Evolutionary conservation across 2,888 invertebrate genomes (phyloP), one percentile per base, ranked within the genome.

Genomic region (Coecobrya sp.): DNA sequence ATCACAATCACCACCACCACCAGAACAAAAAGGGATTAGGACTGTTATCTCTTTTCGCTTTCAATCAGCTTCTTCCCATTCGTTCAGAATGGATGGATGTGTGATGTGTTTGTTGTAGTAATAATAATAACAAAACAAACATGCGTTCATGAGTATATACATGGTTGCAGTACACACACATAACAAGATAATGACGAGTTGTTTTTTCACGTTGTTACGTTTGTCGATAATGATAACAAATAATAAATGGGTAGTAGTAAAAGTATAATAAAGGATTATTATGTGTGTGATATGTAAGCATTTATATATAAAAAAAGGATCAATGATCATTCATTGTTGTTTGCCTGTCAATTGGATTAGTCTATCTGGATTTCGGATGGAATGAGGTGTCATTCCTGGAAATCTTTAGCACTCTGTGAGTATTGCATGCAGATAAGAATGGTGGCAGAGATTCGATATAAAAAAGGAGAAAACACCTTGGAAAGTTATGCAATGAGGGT

Each of bases 341-440:
- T 76, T 52, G 13, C 55, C 27, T 85, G 62, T 79, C 87, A 87
- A 87, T 62, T 62, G 87, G 62, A 79, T 79, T 87, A 79, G 25
- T 62, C 4, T 62, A 36, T 55, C 55, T 19, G 22, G 4, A 4
- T 22, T 36, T 62, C n/a, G 52, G 8, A 22, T 82, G 86, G 86
- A 86, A 86, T 87, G 87, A 79, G 76, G 87, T 87, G 87, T 79
- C 87, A 87, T 87, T 79, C 86, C 62, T 55, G 52, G 70, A 52
- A 52, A 79, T 52, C 79, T 49, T 76, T 76, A 19, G 49, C 70
- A n/a, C 55, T 55, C 30, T 85, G 65, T 79, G 49, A 11, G 82
- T 13, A 59, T n/a, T 55, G 55, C 7, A n/a, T 22, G 68, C 1
- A 30, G 1, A 19, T 10, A 22, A 19, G n/a, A n/a, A 8, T 25